phyloP scores from a whole-genome alignment of 2,797 vertebrate species.

The Gymnopithys bicolor region DNA sequence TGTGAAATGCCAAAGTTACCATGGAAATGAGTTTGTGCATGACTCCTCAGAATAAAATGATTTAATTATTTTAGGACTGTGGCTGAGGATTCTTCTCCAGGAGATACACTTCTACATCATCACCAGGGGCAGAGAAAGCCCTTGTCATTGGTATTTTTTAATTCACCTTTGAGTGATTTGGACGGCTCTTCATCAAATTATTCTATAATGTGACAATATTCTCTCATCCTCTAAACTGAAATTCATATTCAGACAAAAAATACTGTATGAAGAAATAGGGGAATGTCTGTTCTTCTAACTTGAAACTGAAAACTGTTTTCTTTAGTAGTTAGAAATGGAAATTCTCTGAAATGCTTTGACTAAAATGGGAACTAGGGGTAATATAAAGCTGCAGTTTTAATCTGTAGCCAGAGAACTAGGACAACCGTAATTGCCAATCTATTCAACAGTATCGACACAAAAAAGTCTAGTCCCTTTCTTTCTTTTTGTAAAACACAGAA shows the following conservation, averaged over 20 bases:
- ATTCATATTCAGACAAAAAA: background rate
- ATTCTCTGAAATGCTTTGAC: background rate
- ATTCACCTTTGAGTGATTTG: background rate
- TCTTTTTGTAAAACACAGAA: background rate
- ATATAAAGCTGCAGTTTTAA: conserved; percentile 8
- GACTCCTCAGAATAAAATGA: background rate
- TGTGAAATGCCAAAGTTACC: background rate
- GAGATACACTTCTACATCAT: background rate
- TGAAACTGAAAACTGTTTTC: background rate
- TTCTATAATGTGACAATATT: background rate
- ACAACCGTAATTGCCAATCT: background rate
- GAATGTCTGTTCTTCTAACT: background rate
- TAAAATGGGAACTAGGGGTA: background rate
- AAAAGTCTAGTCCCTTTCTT: background rate
- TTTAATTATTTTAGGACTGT: background rate
- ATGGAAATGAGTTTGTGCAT: background rate
- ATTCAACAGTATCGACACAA: background rate
- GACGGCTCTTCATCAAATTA: background rate
- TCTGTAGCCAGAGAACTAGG: background rate
- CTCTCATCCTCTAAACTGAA: background rate
- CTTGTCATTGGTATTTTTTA: background rate
- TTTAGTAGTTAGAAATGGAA: background rate
- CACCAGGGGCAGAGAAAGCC: background rate
- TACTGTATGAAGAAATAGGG: background rate
- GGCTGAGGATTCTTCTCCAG: background rate